phyloP scores from a whole-genome alignment of 2,113 vertebrate genomes.

The Empidonax alnorum region DNA sequence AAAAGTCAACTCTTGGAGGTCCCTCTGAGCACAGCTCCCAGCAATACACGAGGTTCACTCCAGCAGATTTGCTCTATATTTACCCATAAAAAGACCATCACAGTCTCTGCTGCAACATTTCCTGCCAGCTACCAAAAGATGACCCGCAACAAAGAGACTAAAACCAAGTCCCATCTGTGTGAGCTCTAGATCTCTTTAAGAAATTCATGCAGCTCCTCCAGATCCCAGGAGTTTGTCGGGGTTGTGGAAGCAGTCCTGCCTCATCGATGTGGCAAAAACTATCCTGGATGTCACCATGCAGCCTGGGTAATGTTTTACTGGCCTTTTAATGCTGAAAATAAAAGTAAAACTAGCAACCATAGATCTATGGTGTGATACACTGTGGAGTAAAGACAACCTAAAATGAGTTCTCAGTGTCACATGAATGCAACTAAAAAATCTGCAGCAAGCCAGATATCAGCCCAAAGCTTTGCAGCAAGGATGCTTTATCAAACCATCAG shows the following conservation, averaged over 20 bases:
- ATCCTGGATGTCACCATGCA: neutral
- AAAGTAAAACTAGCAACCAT: constrained; percentile 48
- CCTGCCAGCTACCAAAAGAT: neutral
- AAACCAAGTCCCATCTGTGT: neutral
- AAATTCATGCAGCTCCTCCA: neutral
- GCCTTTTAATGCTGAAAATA: constrained; percentile 11
- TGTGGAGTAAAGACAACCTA: neutral
- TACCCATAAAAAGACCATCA: neutral
- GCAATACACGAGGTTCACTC: neutral
- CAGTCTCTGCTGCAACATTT: neutral
- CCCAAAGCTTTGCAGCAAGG: neutral
- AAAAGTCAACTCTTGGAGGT: constrained; percentile 20
- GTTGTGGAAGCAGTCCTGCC: neutral
- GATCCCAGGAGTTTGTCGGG: neutral
- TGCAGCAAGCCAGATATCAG: neutral
- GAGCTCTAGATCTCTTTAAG: neutral
- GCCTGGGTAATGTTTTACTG: neutral
- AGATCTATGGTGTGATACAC: neutral
- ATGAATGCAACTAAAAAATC: neutral
- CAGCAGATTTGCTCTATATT: neutral
- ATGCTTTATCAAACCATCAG: neutral
- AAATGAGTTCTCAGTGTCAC: neutral
- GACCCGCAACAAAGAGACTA: neutral
- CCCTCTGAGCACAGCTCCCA: constrained; percentile 38
- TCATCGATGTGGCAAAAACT: neutral